Conservation (phyloP, 1,140 invertebrate genomes). For the Phthorimaea operculella region DNA sequence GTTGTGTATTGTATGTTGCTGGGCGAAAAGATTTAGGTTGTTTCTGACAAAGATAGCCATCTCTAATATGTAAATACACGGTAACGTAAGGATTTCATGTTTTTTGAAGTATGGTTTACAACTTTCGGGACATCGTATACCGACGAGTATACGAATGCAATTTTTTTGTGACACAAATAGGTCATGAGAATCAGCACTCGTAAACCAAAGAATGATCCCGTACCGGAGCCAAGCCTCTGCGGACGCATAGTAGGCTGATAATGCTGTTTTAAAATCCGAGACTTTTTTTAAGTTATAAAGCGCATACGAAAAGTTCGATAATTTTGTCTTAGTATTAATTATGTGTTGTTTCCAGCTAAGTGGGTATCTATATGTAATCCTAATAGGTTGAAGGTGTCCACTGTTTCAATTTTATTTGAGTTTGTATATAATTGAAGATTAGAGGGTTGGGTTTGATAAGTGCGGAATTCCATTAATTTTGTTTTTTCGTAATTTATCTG, state of each 20-base stretch:
- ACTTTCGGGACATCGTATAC: background rate
- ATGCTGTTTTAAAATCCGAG: background rate
- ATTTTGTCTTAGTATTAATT: no score
- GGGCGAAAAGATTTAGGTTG: background rate
- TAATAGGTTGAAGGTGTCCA: background rate
- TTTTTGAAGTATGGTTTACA: slow-evolving; percentile 1
- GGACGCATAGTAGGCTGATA: slow-evolving; percentile 1
- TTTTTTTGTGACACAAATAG: slow-evolving; percentile 5
- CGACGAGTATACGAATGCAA: background rate
- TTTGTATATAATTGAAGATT: background rate
- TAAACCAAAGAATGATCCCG: background rate
- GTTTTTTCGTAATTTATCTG: background rate
- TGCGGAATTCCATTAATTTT: background rate
- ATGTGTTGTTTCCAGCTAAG: background rate
- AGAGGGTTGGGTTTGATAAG: background rate
- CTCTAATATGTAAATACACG: background rate
- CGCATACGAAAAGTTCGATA: background rate
- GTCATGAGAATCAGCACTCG: background rate
- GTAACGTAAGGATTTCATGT: background rate
- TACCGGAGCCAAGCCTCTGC: background rate
- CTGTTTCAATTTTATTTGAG: background rate
- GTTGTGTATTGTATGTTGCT: no score
- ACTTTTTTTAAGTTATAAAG: background rate
- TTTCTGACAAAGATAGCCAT: background rate
- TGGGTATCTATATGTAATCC: background rate